Conservation (phyloP, 2,113 vertebrate species). For the Gorsachius goisagi region DNA sequence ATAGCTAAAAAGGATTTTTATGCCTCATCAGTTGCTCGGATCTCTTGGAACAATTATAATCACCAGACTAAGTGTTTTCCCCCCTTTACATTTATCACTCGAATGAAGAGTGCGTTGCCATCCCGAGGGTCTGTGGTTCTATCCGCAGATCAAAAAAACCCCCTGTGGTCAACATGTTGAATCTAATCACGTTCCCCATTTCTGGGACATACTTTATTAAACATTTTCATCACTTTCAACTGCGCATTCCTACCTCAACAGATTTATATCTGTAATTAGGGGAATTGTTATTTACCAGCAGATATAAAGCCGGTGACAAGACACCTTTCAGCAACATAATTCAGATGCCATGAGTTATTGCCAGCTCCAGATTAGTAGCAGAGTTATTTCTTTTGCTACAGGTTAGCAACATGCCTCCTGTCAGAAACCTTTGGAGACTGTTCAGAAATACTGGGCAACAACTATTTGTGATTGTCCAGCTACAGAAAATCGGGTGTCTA, state of each 20-base stretch:
- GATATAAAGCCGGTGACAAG: slow-evolving; percentile 50
- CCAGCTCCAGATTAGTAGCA: slow-evolving; percentile 16
- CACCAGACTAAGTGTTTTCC: neutral
- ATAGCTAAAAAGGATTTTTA: neutral
- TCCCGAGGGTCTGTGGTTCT: neutral
- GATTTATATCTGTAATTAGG: slow-evolving; percentile 76
- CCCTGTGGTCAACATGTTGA: neutral
- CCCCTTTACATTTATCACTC: neutral
- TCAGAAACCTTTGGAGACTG: neutral
- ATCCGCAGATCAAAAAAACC: neutral
- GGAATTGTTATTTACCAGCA: slow-evolving; percentile 68
- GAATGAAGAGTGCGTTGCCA: neutral
- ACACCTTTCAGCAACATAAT: slow-evolving; percentile 47
- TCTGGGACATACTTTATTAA: slow-evolving; percentile 65
- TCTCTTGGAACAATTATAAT: neutral
- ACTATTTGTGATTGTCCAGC: neutral
- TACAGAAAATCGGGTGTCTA: neutral
- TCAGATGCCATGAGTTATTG: slow-evolving; percentile 60
- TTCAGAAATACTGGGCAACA: neutral
- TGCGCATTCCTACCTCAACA: slow-evolving; percentile 1
- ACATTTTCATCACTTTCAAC: slow-evolving; percentile 67
- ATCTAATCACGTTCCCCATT: slow-evolving; percentile 15
- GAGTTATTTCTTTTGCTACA: slow-evolving; percentile 16
- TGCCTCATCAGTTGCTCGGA: neutral
- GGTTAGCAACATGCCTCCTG: neutral